A percentile compares a stretch with the other conserved stretches of the same genome.
Conservation (phyloP, 2,113 vertebrate genomes). For the Arvicanthis niloticus region DNA sequence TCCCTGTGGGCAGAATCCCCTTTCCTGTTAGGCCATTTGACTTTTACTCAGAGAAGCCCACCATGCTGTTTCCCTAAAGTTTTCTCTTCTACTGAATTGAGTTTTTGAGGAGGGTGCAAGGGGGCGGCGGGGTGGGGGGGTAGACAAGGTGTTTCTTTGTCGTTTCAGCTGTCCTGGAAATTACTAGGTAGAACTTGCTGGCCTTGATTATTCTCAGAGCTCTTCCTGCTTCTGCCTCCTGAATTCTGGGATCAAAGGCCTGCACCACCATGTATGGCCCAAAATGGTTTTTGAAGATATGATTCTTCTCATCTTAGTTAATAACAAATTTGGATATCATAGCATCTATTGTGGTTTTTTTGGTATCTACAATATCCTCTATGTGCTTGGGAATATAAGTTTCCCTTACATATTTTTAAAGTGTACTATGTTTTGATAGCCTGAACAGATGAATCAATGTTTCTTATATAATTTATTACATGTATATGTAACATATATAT, state of each 20-base stretch:
- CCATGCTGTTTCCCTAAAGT: not conserved
- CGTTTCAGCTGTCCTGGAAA: not conserved
- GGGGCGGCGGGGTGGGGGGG: accelerated
- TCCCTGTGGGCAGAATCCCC: not conserved
- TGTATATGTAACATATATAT: not conserved
- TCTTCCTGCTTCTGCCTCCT: not conserved
- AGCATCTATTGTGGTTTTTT: not conserved
- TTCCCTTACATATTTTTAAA: conserved; percentile 37
- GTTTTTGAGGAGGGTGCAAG: too few relatives aligned
- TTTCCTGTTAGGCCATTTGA: not conserved
- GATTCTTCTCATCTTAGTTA: conserved; percentile 34
- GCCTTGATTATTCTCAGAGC: not conserved
- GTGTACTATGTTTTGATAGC: not conserved
- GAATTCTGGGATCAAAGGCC: not conserved
- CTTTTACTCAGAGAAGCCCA: conserved; percentile 10
- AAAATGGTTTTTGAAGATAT: not conserved
- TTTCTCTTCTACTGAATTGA: not conserved
- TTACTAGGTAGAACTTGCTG: not conserved
- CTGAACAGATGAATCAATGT: not conserved
- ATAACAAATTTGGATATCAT: not conserved
- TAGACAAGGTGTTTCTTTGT: not conserved
- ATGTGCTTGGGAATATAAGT: not conserved
- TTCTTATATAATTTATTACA: conserved; percentile 20
- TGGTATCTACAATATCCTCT: not conserved
- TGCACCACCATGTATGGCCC: not conserved